Evolutionary conservation across 1,140 invertebrate species (phyloP).

Genomic region (Polyergus mexicanus): DNA sequence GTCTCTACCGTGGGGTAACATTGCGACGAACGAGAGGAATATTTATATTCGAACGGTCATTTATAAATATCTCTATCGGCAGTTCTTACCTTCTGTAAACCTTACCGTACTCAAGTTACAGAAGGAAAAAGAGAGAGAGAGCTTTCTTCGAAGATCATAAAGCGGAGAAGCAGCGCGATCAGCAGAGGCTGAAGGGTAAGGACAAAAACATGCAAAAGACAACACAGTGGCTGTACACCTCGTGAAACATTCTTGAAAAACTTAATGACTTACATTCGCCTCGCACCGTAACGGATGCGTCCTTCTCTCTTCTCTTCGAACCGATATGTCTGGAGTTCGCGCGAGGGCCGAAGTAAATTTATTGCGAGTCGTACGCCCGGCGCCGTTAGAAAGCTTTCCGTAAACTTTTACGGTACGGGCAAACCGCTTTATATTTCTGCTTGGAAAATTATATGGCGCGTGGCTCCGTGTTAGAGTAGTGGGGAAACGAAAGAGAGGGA

Average conservation of each 20-base stretch:
- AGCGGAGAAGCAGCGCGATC: background rate
- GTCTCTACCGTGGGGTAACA: constrained; percentile 14
- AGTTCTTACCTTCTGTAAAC: constrained; percentile 22
- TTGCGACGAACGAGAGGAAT: constrained; percentile 27
- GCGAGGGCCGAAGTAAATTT: constrained; percentile 59
- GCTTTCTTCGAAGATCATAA: constrained; percentile 32
- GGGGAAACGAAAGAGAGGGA: background rate
- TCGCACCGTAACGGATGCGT: background rate
- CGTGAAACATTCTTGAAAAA: constrained; percentile 55
- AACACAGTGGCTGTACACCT: background rate
- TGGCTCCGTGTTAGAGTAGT: constrained; percentile 45
- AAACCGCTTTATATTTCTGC: constrained; percentile 61
- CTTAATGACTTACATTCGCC: constrained; percentile 51
- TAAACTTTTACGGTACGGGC: constrained; percentile 56
- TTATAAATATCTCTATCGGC: background rate
- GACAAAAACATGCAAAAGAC: background rate
- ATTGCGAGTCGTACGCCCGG: constrained; percentile 55
- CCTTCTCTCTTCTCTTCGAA: background rate
- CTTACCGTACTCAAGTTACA: too few species aligned
- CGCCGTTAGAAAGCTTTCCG: constrained; percentile 52
- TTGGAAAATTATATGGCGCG: constrained; percentile 70
- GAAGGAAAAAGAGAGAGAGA: background rate
- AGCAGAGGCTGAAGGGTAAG: constrained; percentile 3
- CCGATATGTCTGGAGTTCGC: background rate
- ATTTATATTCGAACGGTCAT: constrained; percentile 23